Percentiles rank a stretch among this genome's conserved stretches.
Evolutionary conservation across 2,888 invertebrate genomes (phyloP).

Genomic region (Beris morrisii): DNA sequence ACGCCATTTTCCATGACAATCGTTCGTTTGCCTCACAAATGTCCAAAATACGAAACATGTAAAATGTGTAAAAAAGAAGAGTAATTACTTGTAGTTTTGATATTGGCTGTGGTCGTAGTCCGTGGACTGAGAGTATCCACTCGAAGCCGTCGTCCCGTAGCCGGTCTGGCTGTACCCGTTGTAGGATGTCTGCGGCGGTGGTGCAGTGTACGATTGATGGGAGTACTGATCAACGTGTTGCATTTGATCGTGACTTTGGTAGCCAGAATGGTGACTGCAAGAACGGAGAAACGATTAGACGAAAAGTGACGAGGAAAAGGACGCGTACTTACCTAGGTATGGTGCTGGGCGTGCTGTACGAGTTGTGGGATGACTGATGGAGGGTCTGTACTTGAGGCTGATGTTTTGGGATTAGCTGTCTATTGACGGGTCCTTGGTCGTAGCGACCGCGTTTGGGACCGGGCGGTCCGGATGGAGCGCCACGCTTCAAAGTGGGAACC

Average conservation of each 20-base stretch:
- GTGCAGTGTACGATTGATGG: conserved; percentile 50
- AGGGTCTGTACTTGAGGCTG: conserved; percentile 50
- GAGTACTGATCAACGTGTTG: conserved; percentile 54
- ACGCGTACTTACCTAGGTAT: conserved; percentile 32
- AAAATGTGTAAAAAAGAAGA: not conserved
- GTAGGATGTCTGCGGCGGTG: conserved; percentile 48
- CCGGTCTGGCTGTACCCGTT: conserved; percentile 54
- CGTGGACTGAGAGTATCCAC: conserved; percentile 48
- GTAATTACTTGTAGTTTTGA: conserved; percentile 51
- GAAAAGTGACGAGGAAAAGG: not conserved
- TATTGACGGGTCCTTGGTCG: conserved; percentile 53
- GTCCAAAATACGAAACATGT: too few species aligned
- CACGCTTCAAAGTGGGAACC: conserved; percentile 54
- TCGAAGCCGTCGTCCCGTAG: conserved; percentile 49
- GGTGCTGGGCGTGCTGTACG: conserved; percentile 30
- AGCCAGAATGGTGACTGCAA: conserved; percentile 50
- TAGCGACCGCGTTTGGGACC: conserved; percentile 56
- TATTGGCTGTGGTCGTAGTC: conserved; percentile 57
- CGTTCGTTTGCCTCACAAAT: too few species aligned
- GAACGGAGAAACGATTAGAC: not conserved
- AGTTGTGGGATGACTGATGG: conserved; percentile 37
- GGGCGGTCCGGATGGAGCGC: conserved; percentile 52
- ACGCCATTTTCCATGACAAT: too few species aligned
- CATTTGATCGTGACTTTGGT: conserved; percentile 52
- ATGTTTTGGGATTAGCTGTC: conserved; percentile 54